These are phyloP conservation scores for Diploptera punctata DNA, from an alignment of 2,888 invertebrate genomes.

Conservation along the genomic window DNA sequence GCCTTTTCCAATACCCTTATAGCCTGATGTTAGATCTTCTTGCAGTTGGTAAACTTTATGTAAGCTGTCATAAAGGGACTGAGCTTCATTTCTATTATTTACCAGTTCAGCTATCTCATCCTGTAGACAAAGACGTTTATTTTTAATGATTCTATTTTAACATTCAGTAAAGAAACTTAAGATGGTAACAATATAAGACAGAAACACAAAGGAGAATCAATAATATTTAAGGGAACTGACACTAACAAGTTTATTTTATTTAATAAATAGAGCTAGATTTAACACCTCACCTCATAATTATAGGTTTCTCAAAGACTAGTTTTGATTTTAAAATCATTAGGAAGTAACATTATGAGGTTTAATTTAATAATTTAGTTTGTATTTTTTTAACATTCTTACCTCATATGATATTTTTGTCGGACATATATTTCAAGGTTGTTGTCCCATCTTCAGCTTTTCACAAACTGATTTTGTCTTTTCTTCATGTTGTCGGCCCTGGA, in stretches of 20 bases:
- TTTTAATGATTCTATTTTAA: not conserved
- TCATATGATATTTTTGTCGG: too few relatives aligned
- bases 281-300: too few relatives aligned
- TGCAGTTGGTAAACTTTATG: constrained; percentile 68
- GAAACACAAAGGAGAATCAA: not conserved
- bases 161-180: not conserved
- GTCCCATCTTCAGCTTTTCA: too few relatives aligned
- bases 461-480: too few relatives aligned
- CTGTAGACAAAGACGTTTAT: constrained; percentile 55
- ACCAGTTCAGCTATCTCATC: constrained; percentile 73
- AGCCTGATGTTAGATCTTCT: constrained; percentile 50
- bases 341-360: too few relatives aligned
- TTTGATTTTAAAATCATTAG: not conserved
- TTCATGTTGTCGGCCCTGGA: too few relatives aligned
- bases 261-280: too few relatives aligned
- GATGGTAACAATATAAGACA: not conserved
- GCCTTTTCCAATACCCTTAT: constrained; percentile 6
- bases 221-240: not conserved
- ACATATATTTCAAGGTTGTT: too few relatives aligned
- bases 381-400: too few relatives aligned
- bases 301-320: not conserved
- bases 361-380: too few relatives aligned
- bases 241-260: not conserved
- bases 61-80: constrained; percentile 71
- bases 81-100: constrained; percentile 74